Evolutionary conservation across 2,113 vertebrate species (phyloP).

Genomic region (Morone saxatilis): DNA sequence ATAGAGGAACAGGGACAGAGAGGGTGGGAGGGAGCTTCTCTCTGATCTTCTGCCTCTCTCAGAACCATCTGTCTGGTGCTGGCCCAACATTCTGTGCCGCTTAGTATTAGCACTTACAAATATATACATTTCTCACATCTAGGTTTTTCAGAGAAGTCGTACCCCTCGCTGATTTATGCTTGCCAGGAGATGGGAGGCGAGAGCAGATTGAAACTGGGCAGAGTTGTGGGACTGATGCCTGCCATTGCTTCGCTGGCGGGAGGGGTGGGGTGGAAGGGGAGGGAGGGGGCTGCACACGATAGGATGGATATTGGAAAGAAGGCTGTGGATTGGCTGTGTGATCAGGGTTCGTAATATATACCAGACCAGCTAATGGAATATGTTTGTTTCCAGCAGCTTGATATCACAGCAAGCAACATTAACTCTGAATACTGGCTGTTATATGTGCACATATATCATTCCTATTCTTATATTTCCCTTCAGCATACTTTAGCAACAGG

Average conservation of each 20-base stretch:
- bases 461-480: slow-evolving; percentile 13
- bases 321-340: slow-evolving; percentile 58
- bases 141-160: slow-evolving; percentile 61
- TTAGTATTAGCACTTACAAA: slow-evolving; percentile 80
- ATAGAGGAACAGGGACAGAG: slow-evolving; percentile 56
- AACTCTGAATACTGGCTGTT: slow-evolving; percentile 44
- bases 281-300: slow-evolving; percentile 12
- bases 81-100: slow-evolving; percentile 70
- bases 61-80: slow-evolving; percentile 83
- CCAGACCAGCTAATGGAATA: slow-evolving; percentile 60
- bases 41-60: slow-evolving; percentile 76
- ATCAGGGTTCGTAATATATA: slow-evolving; percentile 49
- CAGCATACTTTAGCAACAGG: slow-evolving; percentile 46
- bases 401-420: slow-evolving; percentile 62
- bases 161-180: slow-evolving; percentile 58
- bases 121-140: slow-evolving; percentile 80
- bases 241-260: slow-evolving; percentile 48
- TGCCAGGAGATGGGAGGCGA: slow-evolving; percentile 67
- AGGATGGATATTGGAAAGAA: slow-evolving; percentile 59
- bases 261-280: background rate
- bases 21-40: slow-evolving; percentile 60
- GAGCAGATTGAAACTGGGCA: slow-evolving; percentile 72
- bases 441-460: slow-evolving; percentile 40
- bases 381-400: slow-evolving; percentile 67
- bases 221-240: slow-evolving; percentile 55